Percentiles rank a stretch among this genome's conserved stretches.
These are phyloP conservation scores for Hirtodrosophila cameraria DNA, from an alignment of 2,888 invertebrate genomes.

Conservation along the genomic window DNA sequence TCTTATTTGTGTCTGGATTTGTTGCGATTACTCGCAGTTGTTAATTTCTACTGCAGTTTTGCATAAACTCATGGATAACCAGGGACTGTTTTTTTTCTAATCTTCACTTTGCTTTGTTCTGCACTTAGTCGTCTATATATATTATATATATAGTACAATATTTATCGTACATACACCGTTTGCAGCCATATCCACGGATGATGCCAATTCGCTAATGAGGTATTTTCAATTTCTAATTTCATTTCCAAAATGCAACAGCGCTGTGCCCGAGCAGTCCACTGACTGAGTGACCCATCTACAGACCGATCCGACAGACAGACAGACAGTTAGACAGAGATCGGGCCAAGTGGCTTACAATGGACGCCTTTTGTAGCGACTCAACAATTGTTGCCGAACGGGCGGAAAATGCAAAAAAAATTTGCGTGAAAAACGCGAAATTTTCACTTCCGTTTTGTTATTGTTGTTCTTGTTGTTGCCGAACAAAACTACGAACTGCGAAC, in stretches of 20 bases:
- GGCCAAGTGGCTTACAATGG: slow-evolving; percentile 65
- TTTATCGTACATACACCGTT: slow-evolving; percentile 72
- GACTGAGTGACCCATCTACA: slow-evolving; percentile 56
- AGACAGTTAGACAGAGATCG: slow-evolving; percentile 14
- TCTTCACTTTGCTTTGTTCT: slow-evolving; percentile 31
- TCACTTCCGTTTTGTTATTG: slow-evolving; percentile 70
- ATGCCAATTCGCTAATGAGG: slow-evolving; percentile 76
- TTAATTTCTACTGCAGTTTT: slow-evolving; percentile 28
- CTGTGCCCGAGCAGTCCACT: slow-evolving; percentile 36
- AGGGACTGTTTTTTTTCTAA: slow-evolving; percentile 31
- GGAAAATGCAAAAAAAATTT: slow-evolving; percentile 62
- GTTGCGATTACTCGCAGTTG: slow-evolving; percentile 24
- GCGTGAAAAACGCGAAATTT: slow-evolving; percentile 74
- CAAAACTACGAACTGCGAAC: slow-evolving; percentile 54
- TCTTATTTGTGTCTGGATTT: slow-evolving; percentile 1
- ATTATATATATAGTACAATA: neutral
- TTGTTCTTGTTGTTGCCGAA: slow-evolving; percentile 16
- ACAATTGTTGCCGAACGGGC: slow-evolving; percentile 57
- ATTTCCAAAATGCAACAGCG: slow-evolving; percentile 68
- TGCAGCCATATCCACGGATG: slow-evolving; percentile 82
- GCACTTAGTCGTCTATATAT: slow-evolving; percentile 28
- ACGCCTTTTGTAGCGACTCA: slow-evolving; percentile 46
- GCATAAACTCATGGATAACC: slow-evolving; percentile 33
- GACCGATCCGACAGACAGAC: slow-evolving; percentile 33
- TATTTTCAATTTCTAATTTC: slow-evolving; percentile 81